phyloP scores from a whole-genome alignment of 2,888 invertebrate genomes.

The Pyrocoelia pectoralis region DNA sequence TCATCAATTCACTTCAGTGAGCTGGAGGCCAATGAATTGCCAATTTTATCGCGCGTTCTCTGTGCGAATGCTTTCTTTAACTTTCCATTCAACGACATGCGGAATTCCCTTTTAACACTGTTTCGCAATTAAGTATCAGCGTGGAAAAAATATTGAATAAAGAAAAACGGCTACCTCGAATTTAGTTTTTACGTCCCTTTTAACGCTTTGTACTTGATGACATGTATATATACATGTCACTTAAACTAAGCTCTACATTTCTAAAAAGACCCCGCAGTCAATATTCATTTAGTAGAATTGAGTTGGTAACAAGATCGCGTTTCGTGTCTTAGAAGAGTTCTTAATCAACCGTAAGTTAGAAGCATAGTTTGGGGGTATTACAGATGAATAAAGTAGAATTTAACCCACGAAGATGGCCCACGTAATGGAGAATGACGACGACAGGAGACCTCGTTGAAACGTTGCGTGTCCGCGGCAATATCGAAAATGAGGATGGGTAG shows the following conservation, averaged over 20 bases:
- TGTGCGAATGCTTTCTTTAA: conserved; percentile 43
- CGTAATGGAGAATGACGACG: conserved; percentile 51
- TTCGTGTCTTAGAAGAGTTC: conserved; percentile 19
- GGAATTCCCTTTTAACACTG: conserved; percentile 28
- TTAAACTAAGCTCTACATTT: neutral
- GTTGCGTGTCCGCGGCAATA: conserved; percentile 45
- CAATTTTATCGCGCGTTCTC: conserved; percentile 44
- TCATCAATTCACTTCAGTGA: conserved; percentile 51
- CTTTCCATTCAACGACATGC: conserved; percentile 33
- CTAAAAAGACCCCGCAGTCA: conserved; percentile 13
- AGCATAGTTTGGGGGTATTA: conserved; percentile 34
- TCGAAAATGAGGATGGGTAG: conserved; percentile 41
- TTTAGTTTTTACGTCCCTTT: neutral
- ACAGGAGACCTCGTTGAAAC: conserved; percentile 46
- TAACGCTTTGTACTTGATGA: neutral
- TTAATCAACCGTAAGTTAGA: conserved; percentile 31
- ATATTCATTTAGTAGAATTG: conserved; percentile 22
- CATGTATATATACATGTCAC: conserved; percentile 42
- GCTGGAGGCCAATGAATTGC: conserved; percentile 44
- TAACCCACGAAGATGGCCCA: conserved; percentile 36
- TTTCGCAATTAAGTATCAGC: conserved; percentile 26
- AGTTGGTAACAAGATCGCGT: conserved; percentile 14
- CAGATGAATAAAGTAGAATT: conserved; percentile 37
- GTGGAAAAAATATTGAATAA: neutral
- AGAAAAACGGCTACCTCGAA: neutral